Evolutionary conservation across 2,888 invertebrate genomes (phyloP).

Genomic region (Iphiclides podalirius): DNA sequence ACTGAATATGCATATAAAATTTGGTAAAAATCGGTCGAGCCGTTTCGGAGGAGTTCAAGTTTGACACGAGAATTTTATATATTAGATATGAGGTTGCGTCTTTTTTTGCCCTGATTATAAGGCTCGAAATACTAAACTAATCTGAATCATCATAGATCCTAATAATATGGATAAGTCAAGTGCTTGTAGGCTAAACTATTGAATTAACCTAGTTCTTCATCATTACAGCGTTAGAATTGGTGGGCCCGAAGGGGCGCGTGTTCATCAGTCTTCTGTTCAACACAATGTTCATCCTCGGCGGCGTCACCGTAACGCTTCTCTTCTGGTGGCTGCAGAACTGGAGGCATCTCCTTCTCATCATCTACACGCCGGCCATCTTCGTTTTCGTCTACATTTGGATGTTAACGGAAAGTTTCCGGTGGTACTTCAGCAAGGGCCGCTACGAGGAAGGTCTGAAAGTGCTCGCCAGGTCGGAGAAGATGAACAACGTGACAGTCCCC

Average conservation of each 20-base stretch:
- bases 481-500: slow-evolving; percentile 78
- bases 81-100: too few species aligned
- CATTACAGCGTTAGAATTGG: slow-evolving; percentile 63
- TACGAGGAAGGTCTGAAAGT: slow-evolving; percentile 83
- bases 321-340: slow-evolving; percentile 72
- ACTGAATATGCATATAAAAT: too few species aligned
- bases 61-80: too few species aligned
- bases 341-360: slow-evolving; percentile 66
- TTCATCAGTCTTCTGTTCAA: slow-evolving; percentile 71
- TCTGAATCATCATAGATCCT: too few species aligned
- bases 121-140: too few species aligned
- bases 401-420: slow-evolving; percentile 67
- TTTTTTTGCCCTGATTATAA: too few species aligned
- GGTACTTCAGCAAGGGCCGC: slow-evolving; percentile 81
- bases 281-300: slow-evolving; percentile 73
- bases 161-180: too few species aligned
- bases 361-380: slow-evolving; percentile 66
- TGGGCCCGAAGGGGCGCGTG: slow-evolving; percentile 71
- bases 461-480: slow-evolving; percentile 78
- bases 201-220: slow-evolving; percentile 1
- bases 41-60: too few species aligned
- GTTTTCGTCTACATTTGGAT: slow-evolving; percentile 64
- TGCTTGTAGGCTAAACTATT: too few species aligned
- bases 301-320: slow-evolving; percentile 63
- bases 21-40: too few species aligned